A percentile compares a stretch with the other conserved stretches of the same genome.
phyloP scores from a whole-genome alignment of 2,797 vertebrate genomes.

The Acipenser ruthenus region DNA sequence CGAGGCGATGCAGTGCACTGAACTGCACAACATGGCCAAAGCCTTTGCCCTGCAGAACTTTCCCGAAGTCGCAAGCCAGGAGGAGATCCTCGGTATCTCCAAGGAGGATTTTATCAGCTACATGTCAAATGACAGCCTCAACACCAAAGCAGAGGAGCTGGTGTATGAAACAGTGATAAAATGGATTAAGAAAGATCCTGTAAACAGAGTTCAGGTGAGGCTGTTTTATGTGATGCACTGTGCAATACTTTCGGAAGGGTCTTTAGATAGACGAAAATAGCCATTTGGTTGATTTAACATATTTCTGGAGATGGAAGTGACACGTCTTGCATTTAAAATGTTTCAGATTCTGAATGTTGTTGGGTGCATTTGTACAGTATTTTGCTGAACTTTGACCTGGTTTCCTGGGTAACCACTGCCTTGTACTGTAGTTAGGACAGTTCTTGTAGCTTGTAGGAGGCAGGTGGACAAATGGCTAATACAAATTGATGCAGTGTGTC shows the following conservation, averaged over 20 bases:
- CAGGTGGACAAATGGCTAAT: no score
- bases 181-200: slow-evolving; percentile 89
- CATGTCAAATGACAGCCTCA: slow-evolving; percentile 93
- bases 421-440: no score
- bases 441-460: no score
- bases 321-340: no score
- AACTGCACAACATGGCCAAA: slow-evolving; percentile 97
- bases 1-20: slow-evolving; percentile 90
- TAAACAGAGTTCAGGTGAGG: slow-evolving; percentile 77
- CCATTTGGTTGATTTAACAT: no score
- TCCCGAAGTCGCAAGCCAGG: slow-evolving; percentile 86
- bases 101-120: slow-evolving; percentile 89
- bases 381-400: no score
- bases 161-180: slow-evolving; percentile 94
- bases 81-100: slow-evolving; percentile 89
- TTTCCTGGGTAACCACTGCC: no score
- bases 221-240: background rate
- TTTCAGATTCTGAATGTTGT: no score
- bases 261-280: no score
- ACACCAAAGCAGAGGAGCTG: slow-evolving; percentile 94
- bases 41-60: slow-evolving; percentile 96
- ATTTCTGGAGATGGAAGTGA: no score
- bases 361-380: no score
- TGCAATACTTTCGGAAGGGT: background rate
- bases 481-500: no score